Percentiles rank a stretch among this genome's conserved stretches.
These are phyloP conservation scores for Chaetodon auriga DNA, from an alignment of 2,113 vertebrate species.

Conservation along the genomic window DNA sequence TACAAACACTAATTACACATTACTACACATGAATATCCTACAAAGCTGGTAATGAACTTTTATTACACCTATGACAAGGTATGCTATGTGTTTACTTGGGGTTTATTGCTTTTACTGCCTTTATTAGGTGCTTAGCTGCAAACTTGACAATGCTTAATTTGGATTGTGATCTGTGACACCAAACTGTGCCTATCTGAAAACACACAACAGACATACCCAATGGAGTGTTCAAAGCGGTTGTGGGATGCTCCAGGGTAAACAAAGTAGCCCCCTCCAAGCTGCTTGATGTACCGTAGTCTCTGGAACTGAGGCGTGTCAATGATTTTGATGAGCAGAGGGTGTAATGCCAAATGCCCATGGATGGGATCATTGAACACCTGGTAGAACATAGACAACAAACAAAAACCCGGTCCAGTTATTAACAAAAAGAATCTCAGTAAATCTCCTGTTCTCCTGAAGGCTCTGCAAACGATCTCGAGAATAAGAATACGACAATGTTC, in stretches of 20 bases:
- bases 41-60: no score
- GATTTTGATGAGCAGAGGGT: constrained; percentile 91
- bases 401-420: not conserved
- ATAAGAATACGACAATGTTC: no score
- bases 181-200: not conserved
- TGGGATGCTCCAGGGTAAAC: constrained; percentile 96
- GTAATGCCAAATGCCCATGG: constrained; percentile 93
- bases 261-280: constrained; percentile 92
- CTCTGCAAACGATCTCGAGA: no score
- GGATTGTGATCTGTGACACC: no score
- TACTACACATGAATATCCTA: no score
- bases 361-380: constrained; percentile 98
- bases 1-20: not conserved
- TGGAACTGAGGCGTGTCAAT: constrained; percentile 97
- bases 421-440: no score
- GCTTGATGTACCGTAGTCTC: constrained; percentile 93
- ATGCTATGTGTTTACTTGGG: not conserved
- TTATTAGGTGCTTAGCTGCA: no score
- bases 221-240: constrained; percentile 95
- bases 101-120: no score
- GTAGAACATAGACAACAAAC: constrained; percentile 24
- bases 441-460: no score
- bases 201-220: constrained; percentile 83
- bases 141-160: no score
- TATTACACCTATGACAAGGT: no score